Percentiles rank a stretch among this genome's conserved stretches.
Evolutionary conservation across 1,140 invertebrate species (phyloP).

Genomic region (Eurytemora carolleeae): DNA sequence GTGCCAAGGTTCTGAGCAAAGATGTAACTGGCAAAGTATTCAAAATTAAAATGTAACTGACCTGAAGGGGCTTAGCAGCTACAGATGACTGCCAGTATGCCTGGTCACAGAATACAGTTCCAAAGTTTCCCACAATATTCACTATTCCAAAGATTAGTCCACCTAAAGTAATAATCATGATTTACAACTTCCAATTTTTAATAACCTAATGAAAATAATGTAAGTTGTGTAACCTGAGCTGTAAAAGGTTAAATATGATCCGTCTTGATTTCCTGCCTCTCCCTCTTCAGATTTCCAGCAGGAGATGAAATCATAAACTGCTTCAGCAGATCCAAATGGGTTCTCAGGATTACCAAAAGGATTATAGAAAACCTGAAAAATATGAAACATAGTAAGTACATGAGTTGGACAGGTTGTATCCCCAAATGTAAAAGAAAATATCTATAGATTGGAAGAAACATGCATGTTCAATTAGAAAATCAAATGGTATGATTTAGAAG

Average conservation of each 20-base stretch:
- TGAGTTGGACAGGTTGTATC: too few species aligned
- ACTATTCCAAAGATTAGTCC: constrained; percentile 28
- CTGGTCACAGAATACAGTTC: constrained; percentile 29
- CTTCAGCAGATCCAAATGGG: constrained; percentile 16
- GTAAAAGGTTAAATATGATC: constrained; percentile 25
- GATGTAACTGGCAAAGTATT: too few species aligned
- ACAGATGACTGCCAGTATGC: constrained; percentile 28
- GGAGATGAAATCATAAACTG: constrained; percentile 16
- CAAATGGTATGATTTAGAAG: too few species aligned
- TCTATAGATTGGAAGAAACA: too few species aligned
- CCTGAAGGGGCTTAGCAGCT: constrained; percentile 24
- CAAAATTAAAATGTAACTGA: constrained; percentile 16
- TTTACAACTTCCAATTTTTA: not conserved
- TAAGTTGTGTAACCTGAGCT: constrained; percentile 18
- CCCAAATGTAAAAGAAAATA: too few species aligned
- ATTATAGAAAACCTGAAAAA: constrained; percentile 21
- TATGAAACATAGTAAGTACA: too few species aligned
- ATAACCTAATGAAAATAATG: not conserved
- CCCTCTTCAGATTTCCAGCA: constrained; percentile 21
- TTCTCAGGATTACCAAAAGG: constrained; percentile 15
- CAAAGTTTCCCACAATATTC: constrained; percentile 27
- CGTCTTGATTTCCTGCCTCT: constrained; percentile 19
- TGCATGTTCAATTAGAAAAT: too few species aligned
- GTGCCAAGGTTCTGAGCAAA: too few species aligned
- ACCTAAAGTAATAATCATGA: constrained; percentile 10